phyloP scores from a whole-genome alignment of 64 coral and sea anemone genomes.

The Stichodactyla mertensii region DNA sequence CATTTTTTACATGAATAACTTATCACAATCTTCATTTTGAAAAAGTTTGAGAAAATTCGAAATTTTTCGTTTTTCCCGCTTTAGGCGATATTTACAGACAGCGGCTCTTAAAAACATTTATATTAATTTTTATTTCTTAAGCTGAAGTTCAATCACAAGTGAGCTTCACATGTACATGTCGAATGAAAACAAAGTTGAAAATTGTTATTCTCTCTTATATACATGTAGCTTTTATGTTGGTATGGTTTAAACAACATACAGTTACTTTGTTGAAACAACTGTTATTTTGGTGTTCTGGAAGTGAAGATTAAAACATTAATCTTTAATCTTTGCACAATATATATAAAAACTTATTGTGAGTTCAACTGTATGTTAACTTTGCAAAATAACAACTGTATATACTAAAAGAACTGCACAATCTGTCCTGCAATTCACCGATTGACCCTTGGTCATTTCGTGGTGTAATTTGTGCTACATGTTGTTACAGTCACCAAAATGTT shows the following conservation, averaged over 20 bases:
- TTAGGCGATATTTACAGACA: neutral
- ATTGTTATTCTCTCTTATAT: neutral
- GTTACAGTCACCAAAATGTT: too few relatives aligned
- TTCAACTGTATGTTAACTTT: neutral
- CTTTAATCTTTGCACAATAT: neutral
- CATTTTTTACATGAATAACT: too few relatives aligned
- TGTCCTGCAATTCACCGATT: too few relatives aligned
- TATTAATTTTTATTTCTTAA: slow-evolving; percentile 11
- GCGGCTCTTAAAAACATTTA: neutral
- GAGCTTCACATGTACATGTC: neutral
- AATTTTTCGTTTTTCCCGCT: too few relatives aligned
- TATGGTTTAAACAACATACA: neutral
- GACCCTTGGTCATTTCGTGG: too few relatives aligned
- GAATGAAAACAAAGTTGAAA: neutral
- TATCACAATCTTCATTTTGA: too few relatives aligned
- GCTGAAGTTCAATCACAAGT: neutral
- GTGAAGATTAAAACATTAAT: neutral
- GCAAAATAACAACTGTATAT: too few relatives aligned
- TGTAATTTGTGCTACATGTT: too few relatives aligned
- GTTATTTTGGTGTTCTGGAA: neutral
- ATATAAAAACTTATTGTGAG: neutral
- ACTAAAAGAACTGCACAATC: too few relatives aligned
- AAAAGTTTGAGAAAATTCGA: too few relatives aligned
- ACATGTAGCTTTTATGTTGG: neutral
- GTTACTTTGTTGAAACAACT: neutral